Evolutionary conservation across 2,797 vertebrate genomes (phyloP), one percentile per base, ranked within the genome.

Genomic region (Rousettus madagascariensis): DNA sequence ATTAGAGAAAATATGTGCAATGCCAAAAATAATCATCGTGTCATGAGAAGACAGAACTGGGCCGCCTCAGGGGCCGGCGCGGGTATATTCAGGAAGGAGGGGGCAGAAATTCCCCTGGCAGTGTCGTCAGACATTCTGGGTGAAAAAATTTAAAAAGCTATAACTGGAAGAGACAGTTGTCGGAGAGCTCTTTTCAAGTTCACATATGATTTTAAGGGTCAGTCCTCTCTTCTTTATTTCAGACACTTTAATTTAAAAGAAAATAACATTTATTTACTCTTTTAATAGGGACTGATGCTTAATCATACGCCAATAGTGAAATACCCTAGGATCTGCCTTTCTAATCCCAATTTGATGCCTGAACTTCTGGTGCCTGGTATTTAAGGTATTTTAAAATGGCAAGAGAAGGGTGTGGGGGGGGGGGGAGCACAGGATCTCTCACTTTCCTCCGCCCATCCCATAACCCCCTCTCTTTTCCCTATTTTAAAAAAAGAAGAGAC

Each of bases 11-110:
- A 65, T 71, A 77, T n/a, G 71, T 1, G 46, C 9, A 0, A 38
- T 91, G 94, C 94, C 96, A 92, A 96, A 97, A 96, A 63, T 80
- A 63, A 93, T 36, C n/a, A 69, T 80, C 92, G 93, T 94, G 92
- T 95, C 96, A 91, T 93, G 96, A 96, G 96, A 96, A 98, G 96
- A 94, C 90, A 94, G 65, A 94, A 51, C n/a, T 20, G 71, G 74
- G 65, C 94, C 26, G 78, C 75, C 79, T 77, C 3, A 36, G 92
- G 86, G 95, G 86, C 92, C 96, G 92, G 83, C 20, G 12, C 86
- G 96, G 86, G 86, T 4, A 97, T 19, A 0, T 43, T 88, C 82
- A 96, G 84, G 97, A 97, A 96, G 91, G 82, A 93, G 90, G 92
- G 84, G 91, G 78, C 86, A 92, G 96, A 96, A 94, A 63, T 63